Evolutionary conservation across 2,113 vertebrate genomes (phyloP).

Genomic region (Proterorhinus semilunaris): DNA sequence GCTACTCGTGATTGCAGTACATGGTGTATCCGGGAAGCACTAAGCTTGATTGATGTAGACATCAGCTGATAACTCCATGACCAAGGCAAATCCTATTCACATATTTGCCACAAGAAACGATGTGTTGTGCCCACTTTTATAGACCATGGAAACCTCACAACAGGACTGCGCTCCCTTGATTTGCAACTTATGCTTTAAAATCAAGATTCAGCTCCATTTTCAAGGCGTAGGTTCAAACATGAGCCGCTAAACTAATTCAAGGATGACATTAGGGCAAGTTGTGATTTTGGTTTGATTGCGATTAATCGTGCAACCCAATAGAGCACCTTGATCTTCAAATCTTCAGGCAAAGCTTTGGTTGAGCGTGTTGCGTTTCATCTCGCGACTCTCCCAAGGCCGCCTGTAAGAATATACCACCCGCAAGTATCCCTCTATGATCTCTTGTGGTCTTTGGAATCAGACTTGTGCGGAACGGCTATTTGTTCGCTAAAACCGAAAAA

Average conservation of each 20-base stretch:
- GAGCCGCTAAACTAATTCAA: too few relatives aligned
- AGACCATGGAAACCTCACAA: conserved; percentile 23
- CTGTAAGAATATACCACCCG: not conserved
- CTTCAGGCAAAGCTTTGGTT: conserved; percentile 52
- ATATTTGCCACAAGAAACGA: not conserved
- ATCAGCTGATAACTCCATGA: conserved; percentile 58
- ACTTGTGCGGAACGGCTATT: not conserved
- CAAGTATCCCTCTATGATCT: conserved; percentile 1
- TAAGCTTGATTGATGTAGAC: conserved; percentile 54
- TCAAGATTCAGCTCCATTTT: too few relatives aligned
- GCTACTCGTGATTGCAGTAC: conserved; percentile 46
- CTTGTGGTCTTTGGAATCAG: not conserved
- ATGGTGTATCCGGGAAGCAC: conserved; percentile 48
- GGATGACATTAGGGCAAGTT: too few relatives aligned
- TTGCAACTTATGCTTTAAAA: too few relatives aligned
- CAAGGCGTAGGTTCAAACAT: too few relatives aligned
- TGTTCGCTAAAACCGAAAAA: conserved; percentile 11
- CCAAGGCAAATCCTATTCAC: not conserved
- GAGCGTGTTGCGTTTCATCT: conserved; percentile 11
- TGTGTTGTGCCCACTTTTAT: not conserved
- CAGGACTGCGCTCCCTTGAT: too few relatives aligned
- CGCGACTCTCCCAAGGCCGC: conserved; percentile 1
- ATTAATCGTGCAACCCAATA: too few relatives aligned
- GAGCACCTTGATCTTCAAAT: conserved; percentile 54
- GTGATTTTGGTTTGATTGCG: too few relatives aligned